These are phyloP conservation scores for Bradypus variegatus DNA, from an alignment of 2,797 vertebrate species.

Conservation along the genomic window DNA sequence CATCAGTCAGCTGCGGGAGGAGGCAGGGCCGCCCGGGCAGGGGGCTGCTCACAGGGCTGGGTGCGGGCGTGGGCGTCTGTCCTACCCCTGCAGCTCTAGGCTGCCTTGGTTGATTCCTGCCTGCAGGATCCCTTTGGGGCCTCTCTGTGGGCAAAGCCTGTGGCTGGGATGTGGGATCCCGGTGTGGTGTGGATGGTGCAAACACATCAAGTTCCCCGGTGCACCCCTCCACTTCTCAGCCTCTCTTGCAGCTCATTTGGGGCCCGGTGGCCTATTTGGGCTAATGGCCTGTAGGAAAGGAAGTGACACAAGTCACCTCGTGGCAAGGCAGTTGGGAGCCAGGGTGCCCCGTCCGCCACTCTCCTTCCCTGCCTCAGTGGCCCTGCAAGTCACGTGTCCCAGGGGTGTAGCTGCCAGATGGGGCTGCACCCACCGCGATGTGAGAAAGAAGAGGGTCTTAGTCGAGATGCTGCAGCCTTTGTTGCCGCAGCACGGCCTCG, in stretches of 20 bases:
- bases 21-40: neutral
- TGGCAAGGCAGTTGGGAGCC: no score
- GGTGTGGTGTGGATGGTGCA: neutral
- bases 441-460: neutral
- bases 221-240: neutral
- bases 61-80: neutral
- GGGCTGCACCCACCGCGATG: neutral
- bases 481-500: neutral
- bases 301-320: no score
- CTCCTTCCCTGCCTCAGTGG: neutral
- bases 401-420: neutral
- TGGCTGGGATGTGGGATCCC: neutral
- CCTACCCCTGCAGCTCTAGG: neutral
- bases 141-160: no score
- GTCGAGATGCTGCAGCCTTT: neutral
- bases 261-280: neutral
- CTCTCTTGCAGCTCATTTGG: neutral
- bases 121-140: neutral
- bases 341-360: neutral
- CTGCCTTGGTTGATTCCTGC: no score
- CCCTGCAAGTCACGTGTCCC: neutral
- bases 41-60: no score
- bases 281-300: neutral
- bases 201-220: neutral
- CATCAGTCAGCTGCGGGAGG: neutral